Percentiles rank a stretch among this genome's conserved stretches.
These are phyloP conservation scores for Caenorhabditis plicata DNA, from an alignment of 2,888 invertebrate genomes.

Conservation along the genomic window DNA sequence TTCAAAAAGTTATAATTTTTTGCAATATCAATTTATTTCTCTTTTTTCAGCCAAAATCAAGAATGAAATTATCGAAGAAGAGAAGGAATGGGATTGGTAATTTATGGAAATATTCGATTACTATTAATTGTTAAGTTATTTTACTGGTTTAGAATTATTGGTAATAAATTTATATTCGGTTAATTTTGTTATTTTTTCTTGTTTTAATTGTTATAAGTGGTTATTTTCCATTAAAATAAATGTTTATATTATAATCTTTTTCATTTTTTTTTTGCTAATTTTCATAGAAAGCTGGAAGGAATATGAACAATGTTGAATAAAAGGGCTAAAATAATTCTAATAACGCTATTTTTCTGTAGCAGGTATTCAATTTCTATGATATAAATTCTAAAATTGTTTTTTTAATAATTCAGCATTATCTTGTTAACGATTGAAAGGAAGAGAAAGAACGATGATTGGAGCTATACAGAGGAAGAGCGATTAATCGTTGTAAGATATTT, in stretches of 20 bases:
- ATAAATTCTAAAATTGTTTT: too few relatives aligned
- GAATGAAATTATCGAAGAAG: constrained; percentile 36
- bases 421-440: too few relatives aligned
- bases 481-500: too few relatives aligned
- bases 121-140: background rate
- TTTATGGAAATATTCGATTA: constrained; percentile 16
- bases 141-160: background rate
- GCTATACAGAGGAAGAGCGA: too few relatives aligned
- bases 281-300: background rate
- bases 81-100: constrained; percentile 33
- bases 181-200: background rate
- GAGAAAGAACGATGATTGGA: too few relatives aligned
- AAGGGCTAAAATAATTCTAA: too few relatives aligned
- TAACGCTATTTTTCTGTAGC: too few relatives aligned
- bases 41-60: constrained; percentile 33
- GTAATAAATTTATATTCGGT: background rate
- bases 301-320: too few relatives aligned
- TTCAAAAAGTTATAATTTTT: constrained; percentile 49
- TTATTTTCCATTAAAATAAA: background rate
- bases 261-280: background rate
- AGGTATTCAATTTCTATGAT: too few relatives aligned
- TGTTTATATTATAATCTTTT: too few relatives aligned
- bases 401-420: too few relatives aligned
- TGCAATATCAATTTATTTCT: background rate
- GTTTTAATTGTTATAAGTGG: background rate